These are phyloP conservation scores for Epinephelus awoara DNA, from an alignment of 2,797 vertebrate genomes.

Conservation along the genomic window DNA sequence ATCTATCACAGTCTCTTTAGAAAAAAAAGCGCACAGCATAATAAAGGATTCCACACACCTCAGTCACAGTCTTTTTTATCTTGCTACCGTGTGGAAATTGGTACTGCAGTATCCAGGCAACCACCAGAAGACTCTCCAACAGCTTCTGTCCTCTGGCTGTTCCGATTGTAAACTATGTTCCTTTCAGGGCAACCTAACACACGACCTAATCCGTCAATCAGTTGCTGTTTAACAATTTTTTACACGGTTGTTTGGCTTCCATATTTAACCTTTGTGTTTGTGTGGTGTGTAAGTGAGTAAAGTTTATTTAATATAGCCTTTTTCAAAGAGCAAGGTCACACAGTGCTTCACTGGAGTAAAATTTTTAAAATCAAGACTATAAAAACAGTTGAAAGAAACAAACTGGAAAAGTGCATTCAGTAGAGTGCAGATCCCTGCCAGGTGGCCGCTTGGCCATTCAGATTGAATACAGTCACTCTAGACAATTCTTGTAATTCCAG, in stretches of 20 bases:
- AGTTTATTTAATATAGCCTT: no score
- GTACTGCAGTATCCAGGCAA: constrained; percentile 37
- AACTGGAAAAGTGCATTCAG: no score
- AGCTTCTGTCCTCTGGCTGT: constrained; percentile 31
- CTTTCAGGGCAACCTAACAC: constrained; percentile 9
- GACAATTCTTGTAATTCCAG: no score
- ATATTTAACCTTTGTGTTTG: neutral
- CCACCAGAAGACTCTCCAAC: constrained; percentile 21
- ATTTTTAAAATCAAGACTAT: no score
- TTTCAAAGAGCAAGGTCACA: no score
- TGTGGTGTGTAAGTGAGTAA: neutral
- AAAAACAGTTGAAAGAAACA: no score
- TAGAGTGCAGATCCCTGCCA: no score
- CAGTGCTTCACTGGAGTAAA: no score
- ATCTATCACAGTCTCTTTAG: constrained; percentile 27
- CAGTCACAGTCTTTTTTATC: constrained; percentile 30
- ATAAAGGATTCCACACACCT: constrained; percentile 45
- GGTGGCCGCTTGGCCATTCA: no score
- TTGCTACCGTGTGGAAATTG: constrained; percentile 39
- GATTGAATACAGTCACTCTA: no score
- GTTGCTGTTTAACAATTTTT: neutral
- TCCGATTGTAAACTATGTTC: constrained; percentile 21
- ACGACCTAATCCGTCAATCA: constrained; percentile 15
- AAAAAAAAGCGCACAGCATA: constrained; percentile 7
- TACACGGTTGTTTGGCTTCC: neutral